Evolutionary conservation across 2,888 invertebrate genomes (phyloP).

Genomic region (Ormyrus thymus): DNA sequence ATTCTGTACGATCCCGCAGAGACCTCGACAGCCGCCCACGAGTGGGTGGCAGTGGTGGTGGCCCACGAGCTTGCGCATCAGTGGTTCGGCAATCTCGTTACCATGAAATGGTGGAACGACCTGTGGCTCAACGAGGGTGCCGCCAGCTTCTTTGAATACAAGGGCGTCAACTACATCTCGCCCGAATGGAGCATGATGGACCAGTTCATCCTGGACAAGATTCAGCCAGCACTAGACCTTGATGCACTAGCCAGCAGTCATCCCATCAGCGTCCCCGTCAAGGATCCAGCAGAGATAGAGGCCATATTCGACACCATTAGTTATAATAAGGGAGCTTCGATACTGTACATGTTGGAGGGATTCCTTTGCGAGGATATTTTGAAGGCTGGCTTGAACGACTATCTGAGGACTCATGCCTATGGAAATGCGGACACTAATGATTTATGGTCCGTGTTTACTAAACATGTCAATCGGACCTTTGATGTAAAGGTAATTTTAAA

Average conservation of each 20-base stretch:
- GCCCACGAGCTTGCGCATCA: constrained; percentile 87
- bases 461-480: constrained; percentile 79
- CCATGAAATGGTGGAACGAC: constrained; percentile 96
- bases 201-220: constrained; percentile 82
- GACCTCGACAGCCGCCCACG: constrained; percentile 81
- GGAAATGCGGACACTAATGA: constrained; percentile 87
- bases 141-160: constrained; percentile 88
- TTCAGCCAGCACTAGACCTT: constrained; percentile 81
- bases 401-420: constrained; percentile 82
- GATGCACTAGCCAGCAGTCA: constrained; percentile 84
- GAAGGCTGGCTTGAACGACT: constrained; percentile 81
- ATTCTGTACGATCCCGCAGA: constrained; percentile 81
- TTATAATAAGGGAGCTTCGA: constrained; percentile 85
- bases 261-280: constrained; percentile 82
- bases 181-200: constrained; percentile 84
- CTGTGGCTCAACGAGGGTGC: constrained; percentile 94
- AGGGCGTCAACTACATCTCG: constrained; percentile 80
- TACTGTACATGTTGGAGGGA: constrained; percentile 83
- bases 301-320: constrained; percentile 86
- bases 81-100: constrained; percentile 94
- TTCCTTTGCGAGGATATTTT: constrained; percentile 81
- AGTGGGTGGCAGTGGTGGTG: constrained; percentile 81
- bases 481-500: constrained; percentile 78
- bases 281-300: constrained; percentile 83
- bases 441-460: constrained; percentile 86